Conservation (phyloP, 2,113 vertebrate species). For the Cyanoderma ruficeps region DNA sequence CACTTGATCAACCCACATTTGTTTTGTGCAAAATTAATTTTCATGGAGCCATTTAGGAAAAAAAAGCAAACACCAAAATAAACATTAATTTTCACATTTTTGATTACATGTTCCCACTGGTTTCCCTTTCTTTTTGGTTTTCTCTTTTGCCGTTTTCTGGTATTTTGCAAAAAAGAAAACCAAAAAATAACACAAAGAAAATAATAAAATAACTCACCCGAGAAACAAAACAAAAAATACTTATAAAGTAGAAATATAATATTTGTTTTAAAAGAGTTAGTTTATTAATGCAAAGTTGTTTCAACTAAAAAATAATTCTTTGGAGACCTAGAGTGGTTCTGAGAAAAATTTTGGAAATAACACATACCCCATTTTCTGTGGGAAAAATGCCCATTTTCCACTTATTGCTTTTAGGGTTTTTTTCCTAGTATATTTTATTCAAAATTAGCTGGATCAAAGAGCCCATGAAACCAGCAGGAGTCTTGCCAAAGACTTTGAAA, state of each 20-base stretch:
- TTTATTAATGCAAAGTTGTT: background rate
- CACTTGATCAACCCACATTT: background rate
- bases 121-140: background rate
- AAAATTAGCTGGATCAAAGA: constrained; percentile 6
- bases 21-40: background rate
- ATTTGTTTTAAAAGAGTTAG: background rate
- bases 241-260: background rate
- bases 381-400: constrained; percentile 7
- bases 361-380: background rate
- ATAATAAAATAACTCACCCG: background rate
- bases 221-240: background rate
- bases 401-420: background rate
- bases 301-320: background rate
- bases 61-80: background rate
- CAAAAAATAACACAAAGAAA: background rate
- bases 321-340: background rate
- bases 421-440: background rate
- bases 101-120: background rate
- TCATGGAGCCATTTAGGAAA: background rate
- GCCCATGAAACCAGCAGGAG: background rate
- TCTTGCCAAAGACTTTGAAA: background rate
- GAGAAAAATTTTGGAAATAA: background rate
- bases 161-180: background rate
- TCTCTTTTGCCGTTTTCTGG: background rate
- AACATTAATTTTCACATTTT: background rate